These are phyloP conservation scores for Rhagophthalmus giganteus DNA, from an alignment of 2,888 invertebrate genomes.

Conservation along the genomic window DNA sequence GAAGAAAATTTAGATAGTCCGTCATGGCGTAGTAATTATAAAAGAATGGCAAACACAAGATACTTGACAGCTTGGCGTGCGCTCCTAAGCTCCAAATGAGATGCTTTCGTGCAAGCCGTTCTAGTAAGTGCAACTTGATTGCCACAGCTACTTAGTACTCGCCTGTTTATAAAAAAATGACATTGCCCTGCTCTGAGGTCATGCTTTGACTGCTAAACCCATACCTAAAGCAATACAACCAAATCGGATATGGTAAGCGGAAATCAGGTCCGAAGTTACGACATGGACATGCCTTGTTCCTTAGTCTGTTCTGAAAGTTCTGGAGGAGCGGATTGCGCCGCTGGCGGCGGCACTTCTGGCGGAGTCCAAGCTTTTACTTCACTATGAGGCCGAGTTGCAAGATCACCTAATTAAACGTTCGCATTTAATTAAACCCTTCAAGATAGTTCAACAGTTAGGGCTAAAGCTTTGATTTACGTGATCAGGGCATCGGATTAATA, in stretches of 20 bases:
- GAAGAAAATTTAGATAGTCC: conserved; percentile 3
- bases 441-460: too few species aligned
- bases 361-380: conserved; percentile 80
- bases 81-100: conserved; percentile 24
- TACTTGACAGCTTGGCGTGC: conserved; percentile 23
- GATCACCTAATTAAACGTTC: conserved; percentile 63
- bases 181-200: conserved; percentile 50
- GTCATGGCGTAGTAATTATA: conserved; percentile 12
- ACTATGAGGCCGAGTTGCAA: conserved; percentile 82
- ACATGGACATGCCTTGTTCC: conserved; percentile 58
- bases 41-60: conserved; percentile 16
- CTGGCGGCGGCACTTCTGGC: conserved; percentile 64
- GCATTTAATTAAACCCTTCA: not conserved
- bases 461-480: too few species aligned
- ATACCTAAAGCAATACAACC: conserved; percentile 55
- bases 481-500: too few species aligned
- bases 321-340: conserved; percentile 70
- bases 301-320: conserved; percentile 64
- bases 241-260: conserved; percentile 55
- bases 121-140: conserved; percentile 36
- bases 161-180: conserved; percentile 49
- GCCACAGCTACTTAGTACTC: conserved; percentile 39
- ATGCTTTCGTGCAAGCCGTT: conserved; percentile 40
- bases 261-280: conserved; percentile 51
- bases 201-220: conserved; percentile 52